Percentiles rank a stretch among this genome's conserved stretches.
Evolutionary conservation across 1,140 invertebrate species (phyloP).

Genomic region (Daktulosphaira vitifoliae): DNA sequence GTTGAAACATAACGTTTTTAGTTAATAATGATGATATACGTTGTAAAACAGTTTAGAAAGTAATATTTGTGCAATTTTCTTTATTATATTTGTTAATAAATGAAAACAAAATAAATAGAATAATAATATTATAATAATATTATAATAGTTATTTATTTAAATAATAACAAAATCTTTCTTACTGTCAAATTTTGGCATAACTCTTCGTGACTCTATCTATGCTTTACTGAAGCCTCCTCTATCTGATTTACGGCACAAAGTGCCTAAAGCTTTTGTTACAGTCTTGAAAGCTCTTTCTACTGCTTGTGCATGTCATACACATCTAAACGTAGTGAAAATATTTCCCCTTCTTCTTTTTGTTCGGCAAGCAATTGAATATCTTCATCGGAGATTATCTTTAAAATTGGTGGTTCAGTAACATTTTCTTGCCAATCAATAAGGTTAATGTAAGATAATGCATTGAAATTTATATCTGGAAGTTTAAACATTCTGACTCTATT

Average conservation of each 20-base stretch:
- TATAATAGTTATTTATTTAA: not conserved
- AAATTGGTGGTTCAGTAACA: constrained; percentile 35
- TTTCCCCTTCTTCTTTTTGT: constrained; percentile 6
- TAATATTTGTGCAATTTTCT: not conserved
- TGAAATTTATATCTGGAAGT: constrained; percentile 35
- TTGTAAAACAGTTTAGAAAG: not conserved
- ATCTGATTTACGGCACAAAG: constrained; percentile 34
- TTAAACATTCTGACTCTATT: no score
- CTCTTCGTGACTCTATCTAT: constrained; percentile 18
- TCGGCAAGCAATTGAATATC: constrained; percentile 29
- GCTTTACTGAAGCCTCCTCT: constrained; percentile 36
- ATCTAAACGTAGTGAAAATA: constrained; percentile 35
- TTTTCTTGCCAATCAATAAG: constrained; percentile 34
- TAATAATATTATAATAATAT: constrained; percentile 8
- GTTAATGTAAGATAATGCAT: no score
- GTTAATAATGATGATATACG: no score
- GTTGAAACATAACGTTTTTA: no score
- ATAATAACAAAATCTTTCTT: no score
- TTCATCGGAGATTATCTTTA: constrained; percentile 34
- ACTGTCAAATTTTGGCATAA: constrained; percentile 22
- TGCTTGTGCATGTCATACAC: constrained; percentile 40
- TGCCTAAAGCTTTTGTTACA: constrained; percentile 37
- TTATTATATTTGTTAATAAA: not conserved
- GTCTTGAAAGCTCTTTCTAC: constrained; percentile 40
- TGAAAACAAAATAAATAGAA: not conserved